Conservation (phyloP, 2,888 invertebrate genomes). For the Rhopalosiphum nymphaeae region DNA sequence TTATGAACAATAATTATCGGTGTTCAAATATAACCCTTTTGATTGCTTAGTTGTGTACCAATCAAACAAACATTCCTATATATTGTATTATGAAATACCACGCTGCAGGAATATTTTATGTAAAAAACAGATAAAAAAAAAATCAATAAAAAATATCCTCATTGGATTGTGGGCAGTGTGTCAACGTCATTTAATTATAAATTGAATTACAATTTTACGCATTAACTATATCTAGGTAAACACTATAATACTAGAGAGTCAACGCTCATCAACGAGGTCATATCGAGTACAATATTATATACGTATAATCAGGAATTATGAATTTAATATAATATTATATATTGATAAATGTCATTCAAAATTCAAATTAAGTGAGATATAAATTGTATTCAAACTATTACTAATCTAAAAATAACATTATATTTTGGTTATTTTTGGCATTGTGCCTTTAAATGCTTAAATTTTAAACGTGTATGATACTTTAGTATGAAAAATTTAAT, state of each 20-base stretch:
- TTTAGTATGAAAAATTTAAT: background rate
- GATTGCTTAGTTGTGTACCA: background rate
- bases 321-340: background rate
- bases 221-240: background rate
- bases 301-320: background rate
- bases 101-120: background rate
- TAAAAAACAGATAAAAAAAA: background rate
- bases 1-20: background rate
- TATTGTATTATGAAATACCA: background rate
- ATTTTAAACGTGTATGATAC: background rate
- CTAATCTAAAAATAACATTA: background rate
- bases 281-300: background rate
- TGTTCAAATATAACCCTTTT: conserved; percentile 6
- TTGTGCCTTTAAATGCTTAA: background rate
- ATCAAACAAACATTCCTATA: background rate
- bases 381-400: background rate
- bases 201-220: background rate
- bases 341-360: background rate
- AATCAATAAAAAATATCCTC: background rate
- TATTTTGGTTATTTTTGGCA: background rate
- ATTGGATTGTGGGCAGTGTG: background rate
- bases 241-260: background rate
- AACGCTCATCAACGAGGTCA: background rate
- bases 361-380: background rate
- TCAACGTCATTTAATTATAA: background rate